Base-by-base conservation (phyloP, 2,888 invertebrate species). In the Dryocosmus kuriphilus region DNA sequence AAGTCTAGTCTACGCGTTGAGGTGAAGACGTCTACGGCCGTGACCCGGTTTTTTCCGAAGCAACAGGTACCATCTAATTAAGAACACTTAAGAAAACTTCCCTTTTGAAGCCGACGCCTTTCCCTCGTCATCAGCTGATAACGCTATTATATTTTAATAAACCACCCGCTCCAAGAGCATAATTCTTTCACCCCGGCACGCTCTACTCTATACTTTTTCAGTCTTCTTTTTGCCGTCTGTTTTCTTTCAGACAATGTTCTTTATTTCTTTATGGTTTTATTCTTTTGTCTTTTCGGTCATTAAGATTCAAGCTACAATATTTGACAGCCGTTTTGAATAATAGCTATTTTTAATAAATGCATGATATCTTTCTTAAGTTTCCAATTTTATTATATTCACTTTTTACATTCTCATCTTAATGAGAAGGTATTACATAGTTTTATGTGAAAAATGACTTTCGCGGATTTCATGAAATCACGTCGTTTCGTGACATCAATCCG, bases 21-120 rank as follows among this genome's bases (percentile, higher is more conserved):
- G 85, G 85, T 80, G 83, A 80, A 80, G 81, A 81, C 84, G 87
- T 88, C 89, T 89, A 89, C 89, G 91, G 87, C 91, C 91, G 87
- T 91, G 91, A 91, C 91, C 91, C 86, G 87, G 90, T 91, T 91
- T 91, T 91, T 91, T 91, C 91, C 89, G 90, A 91, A 90, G 91
- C 91, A 91, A 91, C 91, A 91, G 91, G 91, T 91, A 87, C 89
- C 90, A 90, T 91, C 91, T 91, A 91, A 91, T 91, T 91, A 91
- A 91, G 91, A 91, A 91, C 91, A 91, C 91, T 91, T 91, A 91
- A 91, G 91, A 91, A 91, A 91, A 91, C 91, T 91, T 91, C 88
- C 89, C 90, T 91, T 91, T 91, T 91, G 90, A 91, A 91, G 91
- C 90, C 88, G 89, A 90, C 90, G 90, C 90, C 89, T 88, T 87